These are phyloP conservation scores for Holocentrus rufus DNA, from an alignment of 2,797 vertebrate genomes.

Conservation along the genomic window DNA sequence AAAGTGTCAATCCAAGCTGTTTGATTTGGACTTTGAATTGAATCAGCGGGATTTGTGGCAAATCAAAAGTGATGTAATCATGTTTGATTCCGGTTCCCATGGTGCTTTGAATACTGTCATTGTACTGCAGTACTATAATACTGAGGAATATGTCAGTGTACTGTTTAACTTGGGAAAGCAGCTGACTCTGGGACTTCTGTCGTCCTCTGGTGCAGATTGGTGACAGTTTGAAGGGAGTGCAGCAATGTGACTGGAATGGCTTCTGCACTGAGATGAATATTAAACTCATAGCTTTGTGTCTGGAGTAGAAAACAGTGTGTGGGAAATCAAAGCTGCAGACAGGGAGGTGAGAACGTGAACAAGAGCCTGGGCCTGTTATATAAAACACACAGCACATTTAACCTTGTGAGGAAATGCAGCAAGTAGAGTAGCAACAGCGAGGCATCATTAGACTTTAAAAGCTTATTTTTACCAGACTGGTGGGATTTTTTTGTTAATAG, in stretches of 20 bases:
- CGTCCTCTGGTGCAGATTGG: neutral
- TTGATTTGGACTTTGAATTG: neutral
- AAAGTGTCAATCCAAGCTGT: neutral
- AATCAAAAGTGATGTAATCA: neutral
- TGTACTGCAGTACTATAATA: too few species aligned
- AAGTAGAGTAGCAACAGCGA: too few species aligned
- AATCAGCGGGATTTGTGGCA: conserved; percentile 2
- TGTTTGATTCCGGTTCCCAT: neutral
- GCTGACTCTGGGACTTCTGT: conserved; percentile 2
- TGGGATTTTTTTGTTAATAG: too few species aligned
- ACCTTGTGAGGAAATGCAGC: too few species aligned
- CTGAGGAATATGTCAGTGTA: neutral
- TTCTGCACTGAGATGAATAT: conserved; percentile 29
- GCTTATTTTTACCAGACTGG: too few species aligned
- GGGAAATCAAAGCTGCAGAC: neutral
- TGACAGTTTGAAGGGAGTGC: conserved; percentile 2
- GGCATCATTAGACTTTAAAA: too few species aligned
- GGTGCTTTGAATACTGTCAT: neutral
- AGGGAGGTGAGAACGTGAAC: neutral
- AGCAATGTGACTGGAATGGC: neutral
- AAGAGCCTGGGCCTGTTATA: too few species aligned
- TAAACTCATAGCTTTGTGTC: neutral
- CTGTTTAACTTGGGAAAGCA: neutral
- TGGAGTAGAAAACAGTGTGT: neutral
- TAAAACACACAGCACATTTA: too few species aligned